Conservation (phyloP, 2,113 vertebrate genomes). For the Rhinoptilus africanus region DNA sequence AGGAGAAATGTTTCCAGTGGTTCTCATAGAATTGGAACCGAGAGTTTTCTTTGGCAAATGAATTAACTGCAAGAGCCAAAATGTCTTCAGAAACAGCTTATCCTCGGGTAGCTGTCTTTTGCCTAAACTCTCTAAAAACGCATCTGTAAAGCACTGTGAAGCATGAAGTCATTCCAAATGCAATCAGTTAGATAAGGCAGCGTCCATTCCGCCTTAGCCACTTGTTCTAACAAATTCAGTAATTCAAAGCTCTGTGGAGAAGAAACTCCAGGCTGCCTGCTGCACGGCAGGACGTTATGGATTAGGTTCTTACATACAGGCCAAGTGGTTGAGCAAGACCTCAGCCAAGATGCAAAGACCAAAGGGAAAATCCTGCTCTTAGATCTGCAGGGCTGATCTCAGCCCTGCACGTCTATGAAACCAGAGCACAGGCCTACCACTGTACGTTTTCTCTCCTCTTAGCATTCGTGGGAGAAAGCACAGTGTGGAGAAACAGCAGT, state of each 20-base stretch:
- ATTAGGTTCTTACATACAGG: not conserved
- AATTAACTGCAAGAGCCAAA: conserved; percentile 45
- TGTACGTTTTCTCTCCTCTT: not conserved
- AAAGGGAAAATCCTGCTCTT: not conserved
- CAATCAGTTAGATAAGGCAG: conserved; percentile 55
- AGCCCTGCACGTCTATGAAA: not conserved
- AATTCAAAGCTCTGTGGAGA: not conserved
- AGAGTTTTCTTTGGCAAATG: conserved; percentile 58
- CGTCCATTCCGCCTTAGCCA: not conserved
- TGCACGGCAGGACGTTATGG: not conserved
- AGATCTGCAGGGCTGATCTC: not conserved
- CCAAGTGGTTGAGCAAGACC: not conserved
- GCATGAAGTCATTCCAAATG: conserved; percentile 5
- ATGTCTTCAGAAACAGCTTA: conserved; percentile 45
- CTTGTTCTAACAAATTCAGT: not conserved
- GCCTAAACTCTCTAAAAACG: not conserved
- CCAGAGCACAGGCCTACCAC: not conserved
- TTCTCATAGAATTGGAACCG: conserved; percentile 51
- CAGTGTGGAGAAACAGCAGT: not conserved
- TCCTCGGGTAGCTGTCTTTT: conserved; percentile 38
- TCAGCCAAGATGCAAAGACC: not conserved
- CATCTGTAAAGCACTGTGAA: conserved; percentile 1
- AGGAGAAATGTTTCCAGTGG: conserved; percentile 43
- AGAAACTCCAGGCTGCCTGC: not conserved
- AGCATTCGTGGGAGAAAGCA: not conserved